Evolutionary conservation across 2,888 invertebrate genomes (phyloP).

Genomic region (Trachelus stipa): DNA sequence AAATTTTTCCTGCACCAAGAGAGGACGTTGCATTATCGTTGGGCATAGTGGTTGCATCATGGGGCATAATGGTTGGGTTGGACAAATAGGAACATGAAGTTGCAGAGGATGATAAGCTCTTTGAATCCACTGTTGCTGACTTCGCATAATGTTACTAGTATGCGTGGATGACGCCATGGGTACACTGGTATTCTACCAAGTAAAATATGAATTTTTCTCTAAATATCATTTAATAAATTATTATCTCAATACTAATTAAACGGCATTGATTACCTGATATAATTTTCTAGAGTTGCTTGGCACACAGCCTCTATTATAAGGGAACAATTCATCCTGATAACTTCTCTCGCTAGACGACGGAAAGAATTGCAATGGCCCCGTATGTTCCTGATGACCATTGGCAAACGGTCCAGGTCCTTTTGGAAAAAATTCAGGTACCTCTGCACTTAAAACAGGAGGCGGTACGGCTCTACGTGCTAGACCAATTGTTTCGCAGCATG

Average conservation of each 20-base stretch:
- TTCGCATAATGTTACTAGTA: constrained; percentile 42
- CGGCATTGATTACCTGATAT: constrained; percentile 47
- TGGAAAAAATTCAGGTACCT: constrained; percentile 62
- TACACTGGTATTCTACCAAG: constrained; percentile 46
- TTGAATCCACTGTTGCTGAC: constrained; percentile 57
- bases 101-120: constrained; percentile 45
- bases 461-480: constrained; percentile 13
- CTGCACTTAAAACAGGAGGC: constrained; percentile 40
- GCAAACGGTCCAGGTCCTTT: constrained; percentile 33
- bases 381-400: constrained; percentile 22
- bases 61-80: constrained; percentile 40
- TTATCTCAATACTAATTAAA: not conserved
- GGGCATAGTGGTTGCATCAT: constrained; percentile 50
- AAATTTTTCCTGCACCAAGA: constrained; percentile 36
- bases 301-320: constrained; percentile 42
- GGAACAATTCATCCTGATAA: constrained; percentile 55
- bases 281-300: constrained; percentile 34
- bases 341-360: constrained; percentile 48
- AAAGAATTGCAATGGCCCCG: constrained; percentile 42
- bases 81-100: constrained; percentile 38
- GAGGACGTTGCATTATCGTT: constrained; percentile 47
- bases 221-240: not conserved
- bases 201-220: constrained; percentile 13
- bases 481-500: constrained; percentile 18
- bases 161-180: constrained; percentile 47